These are phyloP conservation scores for Osmerus mordax DNA, from an alignment of 2,113 vertebrate species.

Conservation along the genomic window DNA sequence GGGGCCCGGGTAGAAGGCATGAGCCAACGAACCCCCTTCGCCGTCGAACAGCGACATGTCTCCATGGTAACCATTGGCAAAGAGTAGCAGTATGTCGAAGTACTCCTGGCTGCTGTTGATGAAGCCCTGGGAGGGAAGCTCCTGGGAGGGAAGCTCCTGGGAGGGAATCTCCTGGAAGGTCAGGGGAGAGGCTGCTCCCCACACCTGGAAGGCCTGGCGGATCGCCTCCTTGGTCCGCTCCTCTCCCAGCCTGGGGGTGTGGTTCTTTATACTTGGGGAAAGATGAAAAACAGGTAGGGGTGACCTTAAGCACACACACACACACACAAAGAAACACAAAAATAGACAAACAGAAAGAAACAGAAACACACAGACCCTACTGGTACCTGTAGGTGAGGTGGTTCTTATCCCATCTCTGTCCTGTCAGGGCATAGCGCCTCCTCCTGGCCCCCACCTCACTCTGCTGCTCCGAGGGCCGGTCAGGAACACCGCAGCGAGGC, in stretches of 20 bases:
- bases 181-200: constrained; percentile 84
- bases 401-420: constrained; percentile 83
- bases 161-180: constrained; percentile 83
- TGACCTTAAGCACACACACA: not conserved
- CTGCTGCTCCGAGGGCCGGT: constrained; percentile 71
- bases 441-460: constrained; percentile 71
- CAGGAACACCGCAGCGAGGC: constrained; percentile 89
- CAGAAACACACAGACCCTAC: not conserved
- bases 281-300: not conserved
- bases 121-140: constrained; percentile 49
- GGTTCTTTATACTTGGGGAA: constrained; percentile 79
- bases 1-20: constrained; percentile 92
- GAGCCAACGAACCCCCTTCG: constrained; percentile 89
- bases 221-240: constrained; percentile 74
- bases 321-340: not conserved
- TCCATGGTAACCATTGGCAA: constrained; percentile 93
- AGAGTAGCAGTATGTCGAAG: constrained; percentile 90
- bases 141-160: constrained; percentile 77
- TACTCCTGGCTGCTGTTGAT: constrained; percentile 75
- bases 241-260: constrained; percentile 81
- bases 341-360: not conserved
- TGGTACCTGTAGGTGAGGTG: constrained; percentile 87
- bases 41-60: constrained; percentile 97
- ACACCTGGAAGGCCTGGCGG: constrained; percentile 82
- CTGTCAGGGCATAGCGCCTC: constrained; percentile 84